Conservation (phyloP, 2,113 vertebrate species). For the Oostethus manadensis region DNA sequence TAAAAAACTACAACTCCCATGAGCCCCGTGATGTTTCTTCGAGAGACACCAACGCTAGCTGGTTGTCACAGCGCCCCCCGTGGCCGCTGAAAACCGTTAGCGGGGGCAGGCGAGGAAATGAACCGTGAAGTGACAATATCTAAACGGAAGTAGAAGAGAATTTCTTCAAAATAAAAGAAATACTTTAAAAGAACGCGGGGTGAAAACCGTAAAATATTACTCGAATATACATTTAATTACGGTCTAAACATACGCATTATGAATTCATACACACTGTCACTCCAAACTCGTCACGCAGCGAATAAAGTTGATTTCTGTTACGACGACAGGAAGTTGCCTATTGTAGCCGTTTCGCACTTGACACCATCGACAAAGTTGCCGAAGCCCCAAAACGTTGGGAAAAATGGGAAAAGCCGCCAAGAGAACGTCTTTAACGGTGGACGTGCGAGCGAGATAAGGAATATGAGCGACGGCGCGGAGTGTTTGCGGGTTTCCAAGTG, state of each 20-base stretch:
- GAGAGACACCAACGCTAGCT: not conserved
- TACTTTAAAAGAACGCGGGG: not conserved
- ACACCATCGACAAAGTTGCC: constrained; percentile 41
- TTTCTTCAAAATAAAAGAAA: not conserved
- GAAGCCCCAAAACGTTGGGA: constrained; percentile 58
- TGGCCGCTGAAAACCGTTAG: constrained; percentile 20
- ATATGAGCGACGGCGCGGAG: constrained; percentile 3
- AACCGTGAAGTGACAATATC: not conserved
- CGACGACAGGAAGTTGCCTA: not conserved
- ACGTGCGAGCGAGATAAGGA: constrained; percentile 38
- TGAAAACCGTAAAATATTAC: not conserved
- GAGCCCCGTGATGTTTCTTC: constrained; percentile 17
- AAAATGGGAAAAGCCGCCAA: constrained; percentile 54
- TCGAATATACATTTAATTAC: not conserved
- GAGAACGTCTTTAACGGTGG: constrained; percentile 28
- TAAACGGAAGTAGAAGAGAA: not conserved
- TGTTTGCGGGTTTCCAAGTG: constrained; percentile 26
- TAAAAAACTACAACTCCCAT: constrained; percentile 57
- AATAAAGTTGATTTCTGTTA: not conserved
- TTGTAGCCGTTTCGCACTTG: not conserved
- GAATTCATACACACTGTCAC: not conserved
- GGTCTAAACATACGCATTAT: not conserved
- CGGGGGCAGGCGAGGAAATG: constrained; percentile 1
- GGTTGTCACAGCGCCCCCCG: constrained; percentile 26
- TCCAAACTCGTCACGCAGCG: not conserved